These are phyloP conservation scores for Hydrozoanthus gracilis DNA, from an alignment of 92 coral and sea anemone species.

Conservation along the genomic window DNA sequence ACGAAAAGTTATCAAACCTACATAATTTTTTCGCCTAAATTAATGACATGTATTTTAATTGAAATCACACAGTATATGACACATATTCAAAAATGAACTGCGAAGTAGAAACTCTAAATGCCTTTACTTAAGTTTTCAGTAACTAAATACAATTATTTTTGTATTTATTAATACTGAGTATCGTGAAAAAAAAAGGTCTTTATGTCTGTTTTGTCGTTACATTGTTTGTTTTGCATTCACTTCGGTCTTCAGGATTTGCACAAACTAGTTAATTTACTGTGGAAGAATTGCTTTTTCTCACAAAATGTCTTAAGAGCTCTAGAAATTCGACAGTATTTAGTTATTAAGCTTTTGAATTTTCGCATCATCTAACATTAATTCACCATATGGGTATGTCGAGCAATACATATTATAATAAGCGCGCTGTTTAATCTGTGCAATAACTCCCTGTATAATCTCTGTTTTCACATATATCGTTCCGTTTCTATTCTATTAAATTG, in stretches of 20 bases:
- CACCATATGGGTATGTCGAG: neutral
- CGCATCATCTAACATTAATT: neutral
- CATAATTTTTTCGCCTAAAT: neutral
- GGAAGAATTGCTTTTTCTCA: neutral
- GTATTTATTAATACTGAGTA: neutral
- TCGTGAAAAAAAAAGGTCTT: neutral
- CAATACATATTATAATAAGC: neutral
- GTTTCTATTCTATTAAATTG: too few species aligned
- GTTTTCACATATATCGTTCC: too few species aligned
- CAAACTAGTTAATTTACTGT: neutral
- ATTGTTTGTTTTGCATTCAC: too few species aligned
- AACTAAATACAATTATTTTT: neutral
- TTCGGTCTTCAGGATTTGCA: neutral
- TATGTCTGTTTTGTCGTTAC: neutral
- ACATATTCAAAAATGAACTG: neutral
- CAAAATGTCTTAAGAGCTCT: neutral
- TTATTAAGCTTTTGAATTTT: too few species aligned
- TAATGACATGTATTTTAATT: too few species aligned
- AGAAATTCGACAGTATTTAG: too few species aligned
- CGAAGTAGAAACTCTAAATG: neutral
- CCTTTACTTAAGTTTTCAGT: neutral
- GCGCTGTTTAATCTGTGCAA: too few species aligned
- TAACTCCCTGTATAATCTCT: too few species aligned
- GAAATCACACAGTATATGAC: neutral
- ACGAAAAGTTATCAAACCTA: neutral